phyloP scores from a whole-genome alignment of 2,888 invertebrate species.

The Drosophila percnosoma region DNA sequence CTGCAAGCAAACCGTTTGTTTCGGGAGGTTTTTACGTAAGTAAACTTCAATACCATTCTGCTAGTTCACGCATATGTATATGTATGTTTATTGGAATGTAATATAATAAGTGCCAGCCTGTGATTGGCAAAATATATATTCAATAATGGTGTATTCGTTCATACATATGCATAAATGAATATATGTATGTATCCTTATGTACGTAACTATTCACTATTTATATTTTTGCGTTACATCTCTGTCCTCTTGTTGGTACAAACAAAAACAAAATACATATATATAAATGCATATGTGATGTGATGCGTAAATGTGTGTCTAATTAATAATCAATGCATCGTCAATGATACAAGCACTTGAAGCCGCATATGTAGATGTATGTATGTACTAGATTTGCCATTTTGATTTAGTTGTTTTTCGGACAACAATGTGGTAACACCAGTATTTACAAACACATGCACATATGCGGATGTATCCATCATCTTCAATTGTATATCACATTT shows the following conservation, averaged over 20 bases:
- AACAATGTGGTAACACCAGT: background rate
- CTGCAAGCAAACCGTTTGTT: constrained; percentile 56
- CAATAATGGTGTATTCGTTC: background rate
- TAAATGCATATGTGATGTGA: background rate
- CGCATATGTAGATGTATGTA: background rate
- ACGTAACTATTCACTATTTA: background rate
- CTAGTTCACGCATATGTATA: constrained; percentile 9
- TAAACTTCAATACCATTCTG: constrained; percentile 22
- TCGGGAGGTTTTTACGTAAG: constrained; percentile 74
- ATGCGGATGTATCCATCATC: constrained; percentile 20
- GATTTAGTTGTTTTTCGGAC: background rate
- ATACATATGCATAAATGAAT: background rate
- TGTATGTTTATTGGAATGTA: background rate
- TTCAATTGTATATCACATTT: constrained; percentile 30
- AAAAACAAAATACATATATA: constrained; percentile 3
- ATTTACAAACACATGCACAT: background rate
- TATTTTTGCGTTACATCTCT: constrained; percentile 7
- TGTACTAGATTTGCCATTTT: background rate
- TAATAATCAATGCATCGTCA: constrained; percentile 5
- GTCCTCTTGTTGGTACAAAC: constrained; percentile 5
- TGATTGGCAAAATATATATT: background rate
- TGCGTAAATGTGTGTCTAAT: background rate
- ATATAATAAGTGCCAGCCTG: background rate
- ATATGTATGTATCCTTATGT: background rate
- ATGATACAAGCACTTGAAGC: background rate